Conservation (phyloP, 2,888 invertebrate species). For the Aphodius granarius region DNA sequence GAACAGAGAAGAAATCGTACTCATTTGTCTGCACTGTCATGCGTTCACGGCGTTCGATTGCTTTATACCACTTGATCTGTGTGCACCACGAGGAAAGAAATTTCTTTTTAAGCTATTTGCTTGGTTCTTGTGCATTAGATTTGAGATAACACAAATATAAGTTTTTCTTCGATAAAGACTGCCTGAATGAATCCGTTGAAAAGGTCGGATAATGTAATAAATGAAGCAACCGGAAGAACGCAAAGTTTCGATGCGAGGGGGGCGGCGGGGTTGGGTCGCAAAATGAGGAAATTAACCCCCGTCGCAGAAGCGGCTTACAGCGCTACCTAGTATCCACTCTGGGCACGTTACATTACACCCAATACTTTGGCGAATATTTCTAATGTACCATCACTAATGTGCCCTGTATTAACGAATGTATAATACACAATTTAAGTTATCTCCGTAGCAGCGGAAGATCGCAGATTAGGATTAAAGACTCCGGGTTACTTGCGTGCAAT, state of each 20-base stretch:
- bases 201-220: slow-evolving; percentile 32
- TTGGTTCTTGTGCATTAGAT: no score
- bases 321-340: neutral
- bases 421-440: neutral
- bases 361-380: slow-evolving; percentile 31
- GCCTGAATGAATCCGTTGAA: neutral
- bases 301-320: neutral
- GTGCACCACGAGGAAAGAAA: neutral
- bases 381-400: slow-evolving; percentile 38
- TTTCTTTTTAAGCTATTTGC: no score
- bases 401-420: slow-evolving; percentile 30
- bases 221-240: slow-evolving; percentile 38
- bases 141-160: neutral
- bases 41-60: neutral
- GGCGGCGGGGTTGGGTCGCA: slow-evolving; percentile 10
- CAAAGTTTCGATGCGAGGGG: slow-evolving; percentile 27
- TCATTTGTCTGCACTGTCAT: neutral
- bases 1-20: neutral
- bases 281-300: slow-evolving; percentile 33
- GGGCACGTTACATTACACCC: slow-evolving; percentile 37
- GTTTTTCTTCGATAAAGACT: neutral
- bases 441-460: neutral
- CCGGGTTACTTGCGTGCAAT: neutral
- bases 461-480: neutral
- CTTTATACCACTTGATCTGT: neutral